Evolutionary conservation across 1,140 invertebrate genomes (phyloP).

Genomic region (Lepidurus arcticus): DNA sequence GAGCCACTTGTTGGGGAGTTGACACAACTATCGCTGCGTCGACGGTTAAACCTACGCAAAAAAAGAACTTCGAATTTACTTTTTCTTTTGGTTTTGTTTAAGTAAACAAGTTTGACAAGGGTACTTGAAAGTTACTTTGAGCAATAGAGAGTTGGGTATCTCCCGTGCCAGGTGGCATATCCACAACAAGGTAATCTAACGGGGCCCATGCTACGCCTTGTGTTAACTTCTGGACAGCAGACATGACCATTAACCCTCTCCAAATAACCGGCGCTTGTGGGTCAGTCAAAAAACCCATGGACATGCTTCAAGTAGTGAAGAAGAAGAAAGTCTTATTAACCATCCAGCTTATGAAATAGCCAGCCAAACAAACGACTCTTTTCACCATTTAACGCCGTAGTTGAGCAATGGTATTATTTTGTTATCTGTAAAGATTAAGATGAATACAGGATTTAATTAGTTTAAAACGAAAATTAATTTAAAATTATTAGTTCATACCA

Average conservation of each 20-base stretch:
- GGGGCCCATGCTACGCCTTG: slow-evolving; percentile 73
- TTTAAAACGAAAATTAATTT: neutral
- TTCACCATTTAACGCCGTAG: slow-evolving; percentile 85
- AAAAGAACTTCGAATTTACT: neutral
- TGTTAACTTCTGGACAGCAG: slow-evolving; percentile 75
- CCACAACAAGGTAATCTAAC: slow-evolving; percentile 74
- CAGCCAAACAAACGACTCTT: neutral
- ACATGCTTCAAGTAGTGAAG: slow-evolving; percentile 58
- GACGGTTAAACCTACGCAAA: slow-evolving; percentile 24
- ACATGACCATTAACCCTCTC: slow-evolving; percentile 92
- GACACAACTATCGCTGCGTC: slow-evolving; percentile 71
- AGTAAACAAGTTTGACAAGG: slow-evolving; percentile 28
- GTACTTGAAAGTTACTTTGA: slow-evolving; percentile 56
- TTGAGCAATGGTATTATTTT: slow-evolving; percentile 79
- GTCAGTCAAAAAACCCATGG: slow-evolving; percentile 81
- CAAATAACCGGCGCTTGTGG: slow-evolving; percentile 74
- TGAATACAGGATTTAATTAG: neutral
- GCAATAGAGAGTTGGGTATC: slow-evolving; percentile 81
- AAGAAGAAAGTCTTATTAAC: slow-evolving; percentile 30
- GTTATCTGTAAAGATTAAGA: slow-evolving; percentile 14
- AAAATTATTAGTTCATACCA: slow-evolving; percentile 32
- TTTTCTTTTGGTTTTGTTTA: neutral
- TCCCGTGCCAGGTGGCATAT: slow-evolving; percentile 87
- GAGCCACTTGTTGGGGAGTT: slow-evolving; percentile 73
- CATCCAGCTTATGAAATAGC: neutral